A percentile compares a stretch with the other conserved stretches of the same genome.
Evolutionary conservation across 2,888 invertebrate genomes (phyloP).

Genomic region (Eristalis tenax): DNA sequence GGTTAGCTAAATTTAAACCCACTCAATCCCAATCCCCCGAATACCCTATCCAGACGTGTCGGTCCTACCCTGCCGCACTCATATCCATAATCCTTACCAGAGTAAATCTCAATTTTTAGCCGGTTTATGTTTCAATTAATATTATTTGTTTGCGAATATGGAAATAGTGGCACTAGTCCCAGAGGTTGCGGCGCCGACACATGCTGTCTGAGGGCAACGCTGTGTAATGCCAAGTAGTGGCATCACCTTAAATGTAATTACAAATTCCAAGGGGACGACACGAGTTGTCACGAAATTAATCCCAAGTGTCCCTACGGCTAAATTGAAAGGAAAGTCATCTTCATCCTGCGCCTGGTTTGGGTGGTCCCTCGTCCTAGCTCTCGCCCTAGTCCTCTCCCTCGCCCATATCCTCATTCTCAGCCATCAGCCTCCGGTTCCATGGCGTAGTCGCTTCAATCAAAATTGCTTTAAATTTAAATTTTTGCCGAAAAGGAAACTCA

Average conservation of each 20-base stretch:
- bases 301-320: conserved; percentile 71
- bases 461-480: conserved; percentile 72
- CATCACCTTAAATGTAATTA: conserved; percentile 72
- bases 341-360: conserved; percentile 35
- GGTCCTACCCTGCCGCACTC: background rate
- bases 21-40: conserved; percentile 58
- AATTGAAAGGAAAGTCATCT: conserved; percentile 72
- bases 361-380: background rate
- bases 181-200: conserved; percentile 5
- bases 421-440: background rate
- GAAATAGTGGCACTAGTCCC: conserved; percentile 40
- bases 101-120: conserved; percentile 47
- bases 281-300: conserved; percentile 72
- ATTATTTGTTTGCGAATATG: conserved; percentile 67
- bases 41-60: conserved; percentile 40
- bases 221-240: conserved; percentile 59
- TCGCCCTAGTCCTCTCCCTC: background rate
- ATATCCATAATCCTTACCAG: background rate
- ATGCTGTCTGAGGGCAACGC: conserved; percentile 33
- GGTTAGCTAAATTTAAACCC: conserved; percentile 64
- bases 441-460: conserved; percentile 47
- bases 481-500: conserved; percentile 72
- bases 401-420: background rate
- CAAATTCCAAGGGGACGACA: conserved; percentile 71
- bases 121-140: conserved; percentile 70